Conservation (phyloP, 2,113 vertebrate species). For the Trichechus manatus region DNA sequence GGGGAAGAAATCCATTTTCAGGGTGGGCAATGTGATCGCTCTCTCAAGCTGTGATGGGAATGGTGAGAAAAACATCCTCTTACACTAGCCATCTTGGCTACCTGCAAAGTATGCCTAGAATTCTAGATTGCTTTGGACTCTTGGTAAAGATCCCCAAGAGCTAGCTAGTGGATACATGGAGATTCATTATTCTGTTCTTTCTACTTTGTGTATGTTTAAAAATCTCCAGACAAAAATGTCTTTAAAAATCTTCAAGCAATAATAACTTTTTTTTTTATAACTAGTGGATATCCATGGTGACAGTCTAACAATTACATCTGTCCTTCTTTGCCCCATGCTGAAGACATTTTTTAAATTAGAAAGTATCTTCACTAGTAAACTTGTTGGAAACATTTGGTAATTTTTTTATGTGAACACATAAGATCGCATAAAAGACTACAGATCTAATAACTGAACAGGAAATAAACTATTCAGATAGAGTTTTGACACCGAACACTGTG, state of each 20-base stretch:
- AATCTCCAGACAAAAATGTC: not conserved
- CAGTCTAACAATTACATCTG: not conserved
- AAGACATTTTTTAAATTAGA: not conserved
- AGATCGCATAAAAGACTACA: not conserved
- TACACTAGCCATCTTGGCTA: too few relatives aligned
- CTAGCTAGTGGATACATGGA: not conserved
- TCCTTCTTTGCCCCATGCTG: not conserved
- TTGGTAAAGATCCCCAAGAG: not conserved
- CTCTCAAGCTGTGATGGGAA: not conserved
- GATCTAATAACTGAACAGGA: not conserved
- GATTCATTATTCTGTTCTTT: slow-evolving; percentile 37
- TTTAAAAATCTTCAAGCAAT: slow-evolving; percentile 15
- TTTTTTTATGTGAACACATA: not conserved
- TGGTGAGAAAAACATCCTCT: slow-evolving; percentile 8
- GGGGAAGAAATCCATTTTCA: slow-evolving; percentile 36
- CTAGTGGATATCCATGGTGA: not conserved
- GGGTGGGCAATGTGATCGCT: not conserved
- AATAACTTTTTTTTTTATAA: slow-evolving; percentile 15
- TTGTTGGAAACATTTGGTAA: not conserved
- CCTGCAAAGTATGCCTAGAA: not conserved
- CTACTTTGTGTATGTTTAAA: not conserved
- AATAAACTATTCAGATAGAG: slow-evolving; percentile 7
- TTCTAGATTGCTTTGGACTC: not conserved
- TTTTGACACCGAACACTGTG: not conserved
- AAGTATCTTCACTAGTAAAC: not conserved